A percentile compares a stretch with the other conserved stretches of the same genome.
Conservation (phyloP, 2,113 vertebrate species). For the Notothenia rossii region DNA sequence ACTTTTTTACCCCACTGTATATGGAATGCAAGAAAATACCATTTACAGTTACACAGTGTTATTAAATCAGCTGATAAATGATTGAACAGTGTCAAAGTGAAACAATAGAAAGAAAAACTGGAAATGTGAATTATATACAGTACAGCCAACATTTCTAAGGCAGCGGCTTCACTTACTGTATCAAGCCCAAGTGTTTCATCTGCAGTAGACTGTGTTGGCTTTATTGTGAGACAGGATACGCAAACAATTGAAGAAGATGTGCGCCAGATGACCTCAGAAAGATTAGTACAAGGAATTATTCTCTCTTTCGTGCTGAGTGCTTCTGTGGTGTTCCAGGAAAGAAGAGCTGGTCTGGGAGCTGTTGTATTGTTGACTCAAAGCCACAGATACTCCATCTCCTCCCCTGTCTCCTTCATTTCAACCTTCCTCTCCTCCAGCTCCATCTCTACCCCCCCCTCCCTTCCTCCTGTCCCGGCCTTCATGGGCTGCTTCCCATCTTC, state of each 20-base stretch:
- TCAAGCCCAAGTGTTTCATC: slow-evolving; percentile 10
- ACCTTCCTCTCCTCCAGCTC: slow-evolving; percentile 32
- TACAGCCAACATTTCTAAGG: neutral
- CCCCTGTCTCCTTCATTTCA: slow-evolving; percentile 44
- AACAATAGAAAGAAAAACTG: neutral
- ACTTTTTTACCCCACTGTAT: too few species aligned
- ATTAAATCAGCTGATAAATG: neutral
- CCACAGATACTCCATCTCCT: slow-evolving; percentile 51
- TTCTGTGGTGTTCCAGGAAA: slow-evolving; percentile 71
- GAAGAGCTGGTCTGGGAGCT: slow-evolving; percentile 60
- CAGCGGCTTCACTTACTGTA: slow-evolving; percentile 9
- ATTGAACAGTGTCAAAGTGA: neutral
- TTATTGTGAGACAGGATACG: slow-evolving; percentile 28
- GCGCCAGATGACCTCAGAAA: slow-evolving; percentile 60
- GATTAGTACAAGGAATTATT: slow-evolving; percentile 50
- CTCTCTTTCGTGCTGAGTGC: slow-evolving; percentile 50
- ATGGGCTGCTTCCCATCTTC: slow-evolving; percentile 65
- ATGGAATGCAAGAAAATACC: neutral
- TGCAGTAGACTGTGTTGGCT: slow-evolving; percentile 10
- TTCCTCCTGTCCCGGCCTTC: slow-evolving; percentile 25
- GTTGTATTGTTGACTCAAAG: slow-evolving; percentile 58
- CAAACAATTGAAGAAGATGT: slow-evolving; percentile 54
- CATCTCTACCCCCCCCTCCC: neutral
- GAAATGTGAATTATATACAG: neutral
- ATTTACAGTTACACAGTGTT: neutral